These are phyloP conservation scores for Drymonia ruficornis DNA, from an alignment of 2,888 invertebrate genomes.

Conservation along the genomic window DNA sequence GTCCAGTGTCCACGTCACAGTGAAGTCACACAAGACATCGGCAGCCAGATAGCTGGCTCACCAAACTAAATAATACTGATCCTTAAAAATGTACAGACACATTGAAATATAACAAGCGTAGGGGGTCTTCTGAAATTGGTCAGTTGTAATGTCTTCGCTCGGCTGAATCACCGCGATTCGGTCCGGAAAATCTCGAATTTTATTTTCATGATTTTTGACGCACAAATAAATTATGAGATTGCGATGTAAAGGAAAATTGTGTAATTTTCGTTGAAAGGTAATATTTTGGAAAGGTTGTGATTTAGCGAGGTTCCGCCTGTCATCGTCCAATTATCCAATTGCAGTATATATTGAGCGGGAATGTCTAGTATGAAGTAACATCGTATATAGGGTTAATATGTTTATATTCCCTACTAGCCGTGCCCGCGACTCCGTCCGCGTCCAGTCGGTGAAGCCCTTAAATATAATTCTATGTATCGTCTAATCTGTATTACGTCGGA, in stretches of 20 bases:
- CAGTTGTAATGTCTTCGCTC: constrained; percentile 5
- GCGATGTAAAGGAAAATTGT: background rate
- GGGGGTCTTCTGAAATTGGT: constrained; percentile 15
- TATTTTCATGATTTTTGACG: constrained; percentile 31
- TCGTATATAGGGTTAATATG: no score
- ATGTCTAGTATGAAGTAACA: background rate
- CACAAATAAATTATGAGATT: constrained; percentile 35
- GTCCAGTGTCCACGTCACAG: constrained; percentile 34
- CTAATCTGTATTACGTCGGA: no score
- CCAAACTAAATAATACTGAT: constrained; percentile 21
- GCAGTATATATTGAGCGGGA: background rate
- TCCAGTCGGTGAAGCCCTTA: no score
- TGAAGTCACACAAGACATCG: constrained; percentile 37
- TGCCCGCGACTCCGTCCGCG: no score
- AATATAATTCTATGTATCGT: no score
- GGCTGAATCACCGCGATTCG: constrained; percentile 6
- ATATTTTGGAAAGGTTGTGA: background rate
- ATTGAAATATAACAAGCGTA: constrained; percentile 6
- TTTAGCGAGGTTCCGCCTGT: background rate
- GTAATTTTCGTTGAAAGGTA: background rate
- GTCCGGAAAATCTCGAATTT: constrained; percentile 33
- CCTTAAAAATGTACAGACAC: constrained; percentile 8
- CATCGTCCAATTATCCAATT: background rate
- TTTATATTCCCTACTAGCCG: no score
- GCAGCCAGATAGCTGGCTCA: constrained; percentile 22